Evolutionary conservation across 2,797 vertebrate species (phyloP).

Genomic region (Premnoplex brunnescens): DNA sequence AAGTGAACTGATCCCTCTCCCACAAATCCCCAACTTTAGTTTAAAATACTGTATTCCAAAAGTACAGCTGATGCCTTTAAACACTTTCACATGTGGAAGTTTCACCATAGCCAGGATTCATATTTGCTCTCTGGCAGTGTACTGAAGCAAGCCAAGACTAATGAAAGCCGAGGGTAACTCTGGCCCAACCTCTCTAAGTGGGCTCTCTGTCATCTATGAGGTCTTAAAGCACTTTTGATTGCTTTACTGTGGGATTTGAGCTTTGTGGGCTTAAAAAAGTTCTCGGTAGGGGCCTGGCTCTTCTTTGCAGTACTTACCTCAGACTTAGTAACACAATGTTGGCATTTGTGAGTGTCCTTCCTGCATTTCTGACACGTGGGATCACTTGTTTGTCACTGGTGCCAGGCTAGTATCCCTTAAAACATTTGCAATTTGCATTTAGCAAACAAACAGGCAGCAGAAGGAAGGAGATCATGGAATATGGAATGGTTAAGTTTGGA

Average conservation of each 20-base stretch:
- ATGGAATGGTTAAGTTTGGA: not conserved
- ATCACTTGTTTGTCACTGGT: not conserved
- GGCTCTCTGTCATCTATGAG: not conserved
- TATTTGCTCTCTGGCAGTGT: not conserved
- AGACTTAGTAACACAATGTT: not conserved
- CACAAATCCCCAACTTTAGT: not conserved
- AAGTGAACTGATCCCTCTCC: not conserved
- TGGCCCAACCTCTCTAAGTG: not conserved
- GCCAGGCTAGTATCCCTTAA: not conserved
- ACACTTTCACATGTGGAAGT: not conserved
- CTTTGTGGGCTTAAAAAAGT: not conserved
- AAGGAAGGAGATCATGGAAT: not conserved
- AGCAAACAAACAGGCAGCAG: not conserved
- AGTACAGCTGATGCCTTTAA: conserved; percentile 32
- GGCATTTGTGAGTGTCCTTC: not conserved
- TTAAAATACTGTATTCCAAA: not conserved
- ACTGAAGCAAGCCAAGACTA: not conserved
- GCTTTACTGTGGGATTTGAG: not conserved
- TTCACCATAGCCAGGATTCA: not conserved
- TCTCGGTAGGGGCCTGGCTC: not conserved
- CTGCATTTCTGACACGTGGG: not conserved
- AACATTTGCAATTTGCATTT: not conserved
- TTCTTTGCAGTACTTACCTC: conserved; percentile 7
- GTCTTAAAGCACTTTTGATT: conserved; percentile 25
- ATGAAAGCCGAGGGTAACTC: not conserved